Conservation (phyloP, 2,113 vertebrate genomes). For the Atractosteus spatula region DNA sequence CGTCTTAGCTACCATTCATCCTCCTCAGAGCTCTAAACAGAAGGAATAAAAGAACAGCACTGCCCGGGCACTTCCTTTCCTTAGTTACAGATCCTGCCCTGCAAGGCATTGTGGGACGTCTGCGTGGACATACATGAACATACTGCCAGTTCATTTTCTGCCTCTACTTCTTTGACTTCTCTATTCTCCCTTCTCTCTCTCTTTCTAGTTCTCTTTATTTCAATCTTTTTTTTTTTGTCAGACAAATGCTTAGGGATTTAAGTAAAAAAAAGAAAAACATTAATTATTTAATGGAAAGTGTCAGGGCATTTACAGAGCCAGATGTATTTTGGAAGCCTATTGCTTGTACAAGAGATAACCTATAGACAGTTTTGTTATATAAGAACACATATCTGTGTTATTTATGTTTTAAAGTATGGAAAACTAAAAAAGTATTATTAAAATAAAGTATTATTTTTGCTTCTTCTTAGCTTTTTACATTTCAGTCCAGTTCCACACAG, state of each 20-base stretch:
- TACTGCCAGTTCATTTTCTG: constrained; percentile 42
- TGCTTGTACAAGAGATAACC: too few species aligned
- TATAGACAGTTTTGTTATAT: too few species aligned
- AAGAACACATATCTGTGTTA: too few species aligned
- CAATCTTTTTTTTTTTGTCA: not conserved
- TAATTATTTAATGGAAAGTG: not conserved
- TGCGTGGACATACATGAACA: constrained; percentile 52
- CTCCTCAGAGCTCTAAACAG: constrained; percentile 75
- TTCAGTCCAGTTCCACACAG: too few species aligned
- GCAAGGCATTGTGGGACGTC: constrained; percentile 61
- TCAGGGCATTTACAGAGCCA: not conserved
- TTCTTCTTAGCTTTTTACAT: too few species aligned
- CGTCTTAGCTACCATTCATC: constrained; percentile 89
- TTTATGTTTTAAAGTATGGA: too few species aligned
- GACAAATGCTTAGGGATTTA: constrained; percentile 33
- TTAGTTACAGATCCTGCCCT: constrained; percentile 70
- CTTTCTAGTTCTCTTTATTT: not conserved
- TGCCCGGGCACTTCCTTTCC: constrained; percentile 72
- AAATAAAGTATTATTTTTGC: too few species aligned
- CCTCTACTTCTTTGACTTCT: constrained; percentile 19
- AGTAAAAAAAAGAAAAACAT: not conserved
- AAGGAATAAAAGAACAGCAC: constrained; percentile 76
- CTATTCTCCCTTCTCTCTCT: constrained; percentile 4
- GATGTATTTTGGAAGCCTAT: not conserved
- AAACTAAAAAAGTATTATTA: too few species aligned